Evolutionary conservation across 2,113 vertebrate species (phyloP), one percentile per base, ranked within the genome.

Genomic region (Litocranius walleri): DNA sequence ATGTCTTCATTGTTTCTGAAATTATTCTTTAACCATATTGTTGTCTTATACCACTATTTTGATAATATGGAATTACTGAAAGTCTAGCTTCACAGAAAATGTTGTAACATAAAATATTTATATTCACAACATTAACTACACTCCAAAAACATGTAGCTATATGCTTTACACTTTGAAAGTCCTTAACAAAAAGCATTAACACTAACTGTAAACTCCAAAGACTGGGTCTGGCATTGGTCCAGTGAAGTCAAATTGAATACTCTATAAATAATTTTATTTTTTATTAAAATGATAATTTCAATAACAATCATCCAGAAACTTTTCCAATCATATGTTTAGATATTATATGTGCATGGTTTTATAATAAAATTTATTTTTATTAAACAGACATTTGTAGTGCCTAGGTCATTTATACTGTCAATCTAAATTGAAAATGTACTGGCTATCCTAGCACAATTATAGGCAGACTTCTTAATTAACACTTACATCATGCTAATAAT

Each of bases 381-480:
- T 61, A 84, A 88, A 93, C 3, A 11, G 14, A 93, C 25, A 88
- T 52, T 89, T 82, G 43, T 94, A 91, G 92, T 88, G 40, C 64
- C 43, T 92, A 56, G 67, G 48, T 81, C 36, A 36, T 40, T 14
- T 80, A 77, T 57, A n/a, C 81, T 88, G 40, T 95, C 87, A 93
- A 77, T 64, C 57, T 83, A 33, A 91, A 90, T 33, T 87, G 27
- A 94, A 95, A 97, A 91, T 81, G 45, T 36, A 83, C 40, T 59
- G 74, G 10, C 40, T 90, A 82, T 86, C 71, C 7, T 59, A 86
- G 36, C 30, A 88, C 74, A 81, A 67, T 89, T 43, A 61, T 25
- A 30, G 10, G 7, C n/a, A 95, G 54, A 85, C 36, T 94, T 91
- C 62, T 96, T 86, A 97, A 83, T 90, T 94, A 89, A 94, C 36